Evolutionary conservation across 2,797 vertebrate species (phyloP).

Genomic region (Pangasius mekongensis): DNA sequence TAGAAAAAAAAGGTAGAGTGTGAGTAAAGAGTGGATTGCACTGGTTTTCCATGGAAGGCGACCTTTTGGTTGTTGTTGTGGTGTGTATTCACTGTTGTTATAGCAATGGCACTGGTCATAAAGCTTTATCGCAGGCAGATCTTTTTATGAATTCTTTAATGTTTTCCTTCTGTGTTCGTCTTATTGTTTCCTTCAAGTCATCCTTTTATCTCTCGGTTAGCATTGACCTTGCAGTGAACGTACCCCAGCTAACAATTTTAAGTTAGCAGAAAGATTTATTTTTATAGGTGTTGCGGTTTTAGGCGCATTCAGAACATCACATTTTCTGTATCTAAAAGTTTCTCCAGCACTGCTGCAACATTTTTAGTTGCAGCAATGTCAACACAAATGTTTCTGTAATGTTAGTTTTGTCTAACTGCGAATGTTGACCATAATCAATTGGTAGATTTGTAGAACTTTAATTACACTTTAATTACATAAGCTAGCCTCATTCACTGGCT

Average conservation of each 20-base stretch:
- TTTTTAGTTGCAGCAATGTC: neutral
- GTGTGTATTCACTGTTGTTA: slow-evolving; percentile 33
- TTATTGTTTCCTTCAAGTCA: slow-evolving; percentile 40
- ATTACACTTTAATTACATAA: no score
- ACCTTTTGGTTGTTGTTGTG: slow-evolving; percentile 4
- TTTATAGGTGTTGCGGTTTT: neutral
- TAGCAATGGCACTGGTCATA: slow-evolving; percentile 30
- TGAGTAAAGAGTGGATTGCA: slow-evolving; percentile 36
- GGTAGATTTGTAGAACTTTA: neutral
- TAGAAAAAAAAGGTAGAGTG: slow-evolving; percentile 21
- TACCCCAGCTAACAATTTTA: neutral
- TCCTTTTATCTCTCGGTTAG: slow-evolving; percentile 6
- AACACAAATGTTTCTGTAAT: neutral
- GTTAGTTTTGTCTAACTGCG: neutral
- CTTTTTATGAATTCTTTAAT: slow-evolving; percentile 21
- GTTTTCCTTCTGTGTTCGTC: slow-evolving; percentile 5
- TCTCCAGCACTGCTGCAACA: neutral
- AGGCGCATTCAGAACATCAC: neutral
- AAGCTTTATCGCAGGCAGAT: neutral
- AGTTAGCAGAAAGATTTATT: neutral
- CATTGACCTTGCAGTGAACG: neutral
- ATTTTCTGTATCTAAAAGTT: neutral
- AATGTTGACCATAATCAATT: neutral
- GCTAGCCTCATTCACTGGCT: no score
- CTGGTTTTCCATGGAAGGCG: slow-evolving; percentile 18